A percentile compares a stretch with the other conserved stretches of the same genome.
These are phyloP conservation scores for Protobothrops flavoviridis DNA, from an alignment of 2,113 vertebrate genomes.

Conservation along the genomic window DNA sequence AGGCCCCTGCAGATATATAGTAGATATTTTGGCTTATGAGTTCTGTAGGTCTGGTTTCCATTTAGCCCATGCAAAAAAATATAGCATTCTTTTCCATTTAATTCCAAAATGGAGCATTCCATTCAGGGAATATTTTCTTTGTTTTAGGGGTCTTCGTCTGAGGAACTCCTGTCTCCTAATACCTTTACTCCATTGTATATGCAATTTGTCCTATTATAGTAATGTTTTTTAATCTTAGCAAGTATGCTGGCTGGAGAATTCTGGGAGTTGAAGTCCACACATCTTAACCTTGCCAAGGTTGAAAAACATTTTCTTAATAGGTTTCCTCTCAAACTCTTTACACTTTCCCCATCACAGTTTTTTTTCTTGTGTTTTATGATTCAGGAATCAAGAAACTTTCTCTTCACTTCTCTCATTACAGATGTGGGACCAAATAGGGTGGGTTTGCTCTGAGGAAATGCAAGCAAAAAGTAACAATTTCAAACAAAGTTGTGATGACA, in stretches of 20 bases:
- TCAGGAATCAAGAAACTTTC: neutral
- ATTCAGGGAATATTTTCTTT: neutral
- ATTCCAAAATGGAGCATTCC: neutral
- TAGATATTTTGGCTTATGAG: too few species aligned
- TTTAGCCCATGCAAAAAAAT: neutral
- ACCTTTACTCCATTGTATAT: neutral
- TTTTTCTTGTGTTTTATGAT: neutral
- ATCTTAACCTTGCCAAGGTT: neutral
- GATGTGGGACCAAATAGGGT: constrained; percentile 21
- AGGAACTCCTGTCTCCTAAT: neutral
- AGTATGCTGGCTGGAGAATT: neutral
- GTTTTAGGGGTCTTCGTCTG: too few species aligned
- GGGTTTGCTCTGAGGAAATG: neutral
- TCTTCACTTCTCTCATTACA: neutral
- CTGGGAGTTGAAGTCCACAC: neutral
- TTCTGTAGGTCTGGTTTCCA: neutral
- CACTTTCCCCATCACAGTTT: neutral
- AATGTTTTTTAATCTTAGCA: neutral
- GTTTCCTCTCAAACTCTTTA: neutral
- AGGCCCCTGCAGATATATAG: neutral
- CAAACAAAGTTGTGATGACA: neutral
- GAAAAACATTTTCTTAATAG: neutral
- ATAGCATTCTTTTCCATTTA: neutral
- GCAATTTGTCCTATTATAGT: neutral
- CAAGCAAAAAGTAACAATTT: neutral